Percentiles rank a stretch among this genome's conserved stretches.
Conservation (phyloP, 2,797 vertebrate genomes). For the Potorous gilbertii region DNA sequence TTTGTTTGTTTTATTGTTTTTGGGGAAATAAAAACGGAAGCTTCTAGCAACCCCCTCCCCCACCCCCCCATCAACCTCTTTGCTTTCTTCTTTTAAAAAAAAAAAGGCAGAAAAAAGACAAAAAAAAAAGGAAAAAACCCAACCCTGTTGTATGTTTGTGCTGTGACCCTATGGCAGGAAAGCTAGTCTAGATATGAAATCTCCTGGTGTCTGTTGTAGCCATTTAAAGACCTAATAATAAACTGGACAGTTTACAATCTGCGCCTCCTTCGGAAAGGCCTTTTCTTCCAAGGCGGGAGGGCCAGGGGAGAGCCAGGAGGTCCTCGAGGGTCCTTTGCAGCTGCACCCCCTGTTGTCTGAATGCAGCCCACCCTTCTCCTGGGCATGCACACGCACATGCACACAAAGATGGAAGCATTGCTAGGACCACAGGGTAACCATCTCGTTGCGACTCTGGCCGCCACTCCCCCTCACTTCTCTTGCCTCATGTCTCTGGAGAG, state of each 20-base stretch:
- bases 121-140: constrained; percentile 15
- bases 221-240: constrained; percentile 84
- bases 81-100: constrained; percentile 88
- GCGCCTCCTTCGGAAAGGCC: constrained; percentile 87
- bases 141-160: constrained; percentile 86
- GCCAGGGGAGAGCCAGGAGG: not conserved
- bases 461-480: constrained; percentile 68
- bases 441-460: constrained; percentile 82
- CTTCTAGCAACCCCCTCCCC: constrained; percentile 84
- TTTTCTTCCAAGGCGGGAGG: constrained; percentile 56
- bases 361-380: constrained; percentile 43
- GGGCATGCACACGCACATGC: no score
- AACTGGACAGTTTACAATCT: constrained; percentile 94
- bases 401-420: not conserved
- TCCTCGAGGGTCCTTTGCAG: no score
- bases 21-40: constrained; percentile 87
- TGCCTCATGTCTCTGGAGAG: not conserved
- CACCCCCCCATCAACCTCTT: constrained; percentile 79
- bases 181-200: constrained; percentile 91
- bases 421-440: not conserved
- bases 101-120: constrained; percentile 32
- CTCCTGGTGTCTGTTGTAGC: constrained; percentile 91
- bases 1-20: constrained; percentile 79
- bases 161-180: constrained; percentile 84
- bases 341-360: not conserved